phyloP scores from a whole-genome alignment of 2,797 vertebrate genomes.

The Pempheris klunzingeri region DNA sequence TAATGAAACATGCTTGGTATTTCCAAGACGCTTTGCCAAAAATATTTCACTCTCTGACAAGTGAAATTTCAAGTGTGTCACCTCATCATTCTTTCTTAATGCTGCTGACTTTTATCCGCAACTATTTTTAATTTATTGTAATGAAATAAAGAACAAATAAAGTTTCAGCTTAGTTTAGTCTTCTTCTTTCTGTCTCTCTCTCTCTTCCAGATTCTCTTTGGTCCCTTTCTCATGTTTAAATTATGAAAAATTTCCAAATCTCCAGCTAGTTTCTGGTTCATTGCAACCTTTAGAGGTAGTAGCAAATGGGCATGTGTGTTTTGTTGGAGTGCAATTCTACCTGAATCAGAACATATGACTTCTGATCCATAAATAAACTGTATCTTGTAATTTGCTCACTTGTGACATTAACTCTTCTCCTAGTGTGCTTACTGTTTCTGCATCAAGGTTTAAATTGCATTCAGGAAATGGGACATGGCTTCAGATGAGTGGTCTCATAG shows the following conservation, averaged over 20 bases:
- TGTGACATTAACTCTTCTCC: conserved; percentile 26
- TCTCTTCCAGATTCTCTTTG: neutral
- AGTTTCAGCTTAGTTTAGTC: neutral
- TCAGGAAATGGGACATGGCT: conserved; percentile 32
- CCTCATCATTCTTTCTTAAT: neutral
- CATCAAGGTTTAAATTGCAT: conserved; percentile 18
- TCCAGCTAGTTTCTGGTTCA: neutral
- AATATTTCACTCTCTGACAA: neutral
- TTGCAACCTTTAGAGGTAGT: neutral
- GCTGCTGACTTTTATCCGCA: neutral
- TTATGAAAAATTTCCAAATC: neutral
- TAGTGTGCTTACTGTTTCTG: neutral
- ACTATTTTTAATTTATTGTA: conserved; percentile 7
- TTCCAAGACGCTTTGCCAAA: neutral
- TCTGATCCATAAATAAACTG: conserved; percentile 32
- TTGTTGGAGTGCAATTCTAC: conserved; percentile 5
- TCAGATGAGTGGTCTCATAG: conserved; percentile 13
- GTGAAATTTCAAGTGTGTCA: neutral
- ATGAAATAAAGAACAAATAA: conserved; percentile 7
- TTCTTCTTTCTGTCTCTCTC: neutral
- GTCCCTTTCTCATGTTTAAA: neutral
- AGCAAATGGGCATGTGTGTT: neutral
- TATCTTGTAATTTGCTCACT: conserved; percentile 26
- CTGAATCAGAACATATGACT: conserved; percentile 12
- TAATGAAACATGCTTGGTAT: neutral